Percentiles rank a stretch among this genome's conserved stretches.
Evolutionary conservation across 2,888 invertebrate species (phyloP).

Genomic region (Acrocera orbiculus): DNA sequence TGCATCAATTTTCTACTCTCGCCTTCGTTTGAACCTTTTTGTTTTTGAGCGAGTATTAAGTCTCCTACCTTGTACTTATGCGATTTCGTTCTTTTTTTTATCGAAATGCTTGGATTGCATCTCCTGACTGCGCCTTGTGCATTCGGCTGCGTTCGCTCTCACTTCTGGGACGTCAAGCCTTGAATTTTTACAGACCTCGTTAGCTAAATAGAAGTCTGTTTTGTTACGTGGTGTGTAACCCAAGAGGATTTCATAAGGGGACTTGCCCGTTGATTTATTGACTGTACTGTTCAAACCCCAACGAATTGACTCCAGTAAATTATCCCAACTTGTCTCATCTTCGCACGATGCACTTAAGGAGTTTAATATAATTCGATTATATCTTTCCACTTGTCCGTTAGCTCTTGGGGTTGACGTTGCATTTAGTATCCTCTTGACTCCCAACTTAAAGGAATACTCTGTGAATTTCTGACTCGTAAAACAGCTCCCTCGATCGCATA

Average conservation of each 20-base stretch:
- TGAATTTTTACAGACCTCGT: no score
- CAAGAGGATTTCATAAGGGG: background rate
- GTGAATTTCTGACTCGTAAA: no score
- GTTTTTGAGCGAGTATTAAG: no score
- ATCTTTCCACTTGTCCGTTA: no score
- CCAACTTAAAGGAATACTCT: no score
- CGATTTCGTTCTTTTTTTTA: background rate
- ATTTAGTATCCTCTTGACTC: no score
- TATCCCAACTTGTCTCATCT: background rate
- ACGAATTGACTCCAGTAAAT: background rate
- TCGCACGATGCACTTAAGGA: background rate
- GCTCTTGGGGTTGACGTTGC: no score
- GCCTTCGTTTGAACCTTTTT: background rate
- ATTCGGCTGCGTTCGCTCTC: background rate
- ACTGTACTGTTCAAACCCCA: background rate
- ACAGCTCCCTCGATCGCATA: background rate
- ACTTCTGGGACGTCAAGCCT: no score
- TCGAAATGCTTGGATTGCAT: background rate
- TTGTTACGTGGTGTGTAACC: background rate
- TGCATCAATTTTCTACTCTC: background rate
- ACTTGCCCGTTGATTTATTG: background rate
- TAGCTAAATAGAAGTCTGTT: no score
- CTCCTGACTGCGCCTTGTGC: background rate
- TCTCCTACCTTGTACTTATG: background rate
- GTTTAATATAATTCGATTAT: no score